Percentiles rank a stretch among this genome's conserved stretches.
Evolutionary conservation across 2,888 invertebrate genomes (phyloP).

Genomic region (Strigamia transsilvanica): DNA sequence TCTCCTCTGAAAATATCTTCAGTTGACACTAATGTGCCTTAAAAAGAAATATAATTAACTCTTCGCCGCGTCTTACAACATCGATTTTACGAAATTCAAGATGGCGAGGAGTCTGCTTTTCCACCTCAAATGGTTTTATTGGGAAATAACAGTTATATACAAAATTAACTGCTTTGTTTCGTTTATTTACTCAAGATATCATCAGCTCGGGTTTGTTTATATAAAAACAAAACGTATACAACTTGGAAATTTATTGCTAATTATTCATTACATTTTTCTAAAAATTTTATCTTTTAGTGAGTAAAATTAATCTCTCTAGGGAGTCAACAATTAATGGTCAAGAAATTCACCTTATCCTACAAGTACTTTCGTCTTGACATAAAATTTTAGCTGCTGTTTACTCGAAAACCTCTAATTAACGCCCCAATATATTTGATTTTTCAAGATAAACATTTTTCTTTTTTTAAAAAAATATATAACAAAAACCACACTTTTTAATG

Average conservation of each 20-base stretch:
- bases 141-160: neutral
- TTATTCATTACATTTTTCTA: conserved; percentile 17
- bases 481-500: neutral
- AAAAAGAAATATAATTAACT: conserved; percentile 1
- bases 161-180: too few species aligned
- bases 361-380: neutral
- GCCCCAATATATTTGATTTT: neutral
- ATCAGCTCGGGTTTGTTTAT: neutral
- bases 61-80: neutral
- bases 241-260: neutral
- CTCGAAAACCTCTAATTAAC: neutral
- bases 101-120: neutral
- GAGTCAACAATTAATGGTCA: conserved; percentile 6
- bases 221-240: neutral
- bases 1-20: too few species aligned
- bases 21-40: too few species aligned
- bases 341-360: conserved; percentile 9
- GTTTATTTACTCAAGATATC: too few species aligned
- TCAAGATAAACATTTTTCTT: neutral
- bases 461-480: neutral
- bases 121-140: neutral
- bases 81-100: neutral
- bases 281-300: neutral
- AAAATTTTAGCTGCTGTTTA: neutral
- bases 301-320: neutral